Conservation (phyloP, 2,888 invertebrate genomes). For the Drosophila paucipuncta region DNA sequence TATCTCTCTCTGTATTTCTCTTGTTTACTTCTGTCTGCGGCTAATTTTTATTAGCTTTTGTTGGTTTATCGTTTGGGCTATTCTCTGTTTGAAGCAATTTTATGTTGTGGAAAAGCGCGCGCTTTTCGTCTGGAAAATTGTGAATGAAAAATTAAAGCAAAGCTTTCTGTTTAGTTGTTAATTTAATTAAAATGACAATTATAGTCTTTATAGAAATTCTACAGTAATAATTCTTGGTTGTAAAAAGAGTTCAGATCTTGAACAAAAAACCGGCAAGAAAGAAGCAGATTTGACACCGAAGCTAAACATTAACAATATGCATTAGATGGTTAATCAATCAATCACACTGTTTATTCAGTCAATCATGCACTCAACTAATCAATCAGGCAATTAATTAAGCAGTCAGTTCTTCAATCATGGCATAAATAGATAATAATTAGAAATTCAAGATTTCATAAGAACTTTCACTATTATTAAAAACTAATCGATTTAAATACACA, state of each 20-base stretch:
- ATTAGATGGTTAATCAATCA: background rate
- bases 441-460: background rate
- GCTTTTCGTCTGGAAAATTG: background rate
- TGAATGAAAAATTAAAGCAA: background rate
- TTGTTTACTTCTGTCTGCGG: background rate
- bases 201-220: background rate
- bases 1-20: background rate
- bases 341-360: background rate
- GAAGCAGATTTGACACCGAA: background rate
- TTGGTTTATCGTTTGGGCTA: conserved; percentile 1
- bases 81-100: conserved; percentile 19
- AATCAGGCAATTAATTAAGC: background rate
- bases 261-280: background rate
- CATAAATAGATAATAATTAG: background rate
- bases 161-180: too few relatives aligned
- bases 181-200: too few relatives aligned
- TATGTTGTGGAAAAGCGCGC: conserved; percentile 34
- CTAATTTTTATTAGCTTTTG: conserved; percentile 48
- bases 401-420: background rate
- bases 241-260: background rate
- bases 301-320: background rate
- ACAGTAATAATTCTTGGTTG: background rate
- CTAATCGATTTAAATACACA: background rate
- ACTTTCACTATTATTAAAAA: background rate
- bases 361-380: background rate